Evolutionary conservation across 2,888 invertebrate species (phyloP).

Genomic region (Cecidostiba fungosa): DNA sequence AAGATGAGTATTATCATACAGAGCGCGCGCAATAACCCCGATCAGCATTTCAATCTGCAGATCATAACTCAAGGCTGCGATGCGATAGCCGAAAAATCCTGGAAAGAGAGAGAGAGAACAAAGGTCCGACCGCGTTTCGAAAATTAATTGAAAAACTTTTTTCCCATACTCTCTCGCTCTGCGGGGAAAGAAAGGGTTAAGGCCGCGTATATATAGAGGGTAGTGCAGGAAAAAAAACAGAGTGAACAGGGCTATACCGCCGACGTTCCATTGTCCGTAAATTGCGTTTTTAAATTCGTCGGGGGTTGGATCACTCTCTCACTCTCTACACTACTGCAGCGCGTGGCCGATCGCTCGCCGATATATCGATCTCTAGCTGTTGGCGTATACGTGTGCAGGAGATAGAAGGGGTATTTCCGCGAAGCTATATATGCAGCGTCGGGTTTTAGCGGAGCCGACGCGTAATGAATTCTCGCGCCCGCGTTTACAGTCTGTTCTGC

Average conservation of each 20-base stretch:
- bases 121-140: slow-evolving; percentile 18
- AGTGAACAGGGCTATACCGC: slow-evolving; percentile 67
- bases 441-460: not conserved
- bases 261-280: slow-evolving; percentile 76
- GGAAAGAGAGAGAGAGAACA: not conserved
- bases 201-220: slow-evolving; percentile 2
- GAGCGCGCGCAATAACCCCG: not conserved
- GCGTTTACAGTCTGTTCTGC: slow-evolving; percentile 55
- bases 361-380: slow-evolving; percentile 39
- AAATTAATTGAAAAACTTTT: slow-evolving; percentile 63
- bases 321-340: slow-evolving; percentile 67
- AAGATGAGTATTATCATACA: not conserved
- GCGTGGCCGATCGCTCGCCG: slow-evolving; percentile 61
- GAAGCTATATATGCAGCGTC: not conserved
- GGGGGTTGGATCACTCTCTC: slow-evolving; percentile 62
- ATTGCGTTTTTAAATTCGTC: slow-evolving; percentile 78
- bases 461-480: slow-evolving; percentile 56
- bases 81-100: slow-evolving; percentile 1
- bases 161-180: not conserved
- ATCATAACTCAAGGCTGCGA: not conserved
- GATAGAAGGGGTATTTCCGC: not conserved
- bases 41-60: not conserved
- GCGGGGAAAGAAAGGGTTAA: slow-evolving; percentile 33
- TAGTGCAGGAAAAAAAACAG: slow-evolving; percentile 27
- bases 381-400: too few species aligned